These are phyloP conservation scores for Rhinophrynus dorsalis DNA, from an alignment of 2,797 vertebrate genomes.

Conservation along the genomic window DNA sequence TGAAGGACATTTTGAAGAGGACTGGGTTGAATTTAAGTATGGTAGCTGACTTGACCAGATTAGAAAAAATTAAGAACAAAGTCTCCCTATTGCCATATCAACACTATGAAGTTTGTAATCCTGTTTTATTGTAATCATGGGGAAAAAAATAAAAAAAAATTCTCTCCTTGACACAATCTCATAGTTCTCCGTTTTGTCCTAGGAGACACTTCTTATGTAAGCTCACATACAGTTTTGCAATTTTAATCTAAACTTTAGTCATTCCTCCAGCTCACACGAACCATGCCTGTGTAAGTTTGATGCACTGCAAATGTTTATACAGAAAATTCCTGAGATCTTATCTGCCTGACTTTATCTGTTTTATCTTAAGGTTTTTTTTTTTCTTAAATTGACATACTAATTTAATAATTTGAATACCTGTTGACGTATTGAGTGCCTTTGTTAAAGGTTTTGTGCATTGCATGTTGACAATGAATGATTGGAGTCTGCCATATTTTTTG, in stretches of 20 bases:
- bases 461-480: neutral
- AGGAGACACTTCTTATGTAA: no score
- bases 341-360: slow-evolving; percentile 34
- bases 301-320: slow-evolving; percentile 34
- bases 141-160: no score
- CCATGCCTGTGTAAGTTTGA: slow-evolving; percentile 16
- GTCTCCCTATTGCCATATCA: no score
- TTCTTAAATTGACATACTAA: slow-evolving; percentile 27
- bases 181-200: no score
- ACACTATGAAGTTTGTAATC: no score
- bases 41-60: no score
- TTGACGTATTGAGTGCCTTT: slow-evolving; percentile 14
- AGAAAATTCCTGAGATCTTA: slow-evolving; percentile 40
- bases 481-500: slow-evolving; percentile 10
- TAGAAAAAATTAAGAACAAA: no score
- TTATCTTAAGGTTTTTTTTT: slow-evolving; percentile 40
- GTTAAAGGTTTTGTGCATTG: neutral
- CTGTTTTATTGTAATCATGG: no score
- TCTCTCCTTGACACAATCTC: no score
- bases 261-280: slow-evolving; percentile 7
- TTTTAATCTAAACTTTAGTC: slow-evolving; percentile 20
- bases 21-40: no score
- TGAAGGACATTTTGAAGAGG: no score
- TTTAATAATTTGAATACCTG: slow-evolving; percentile 33
- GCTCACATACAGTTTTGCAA: slow-evolving; percentile 34